Evolutionary conservation across 2,113 vertebrate genomes (phyloP), one percentile per base, ranked within the genome.

Genomic region (Andinoacara biseriatus): DNA sequence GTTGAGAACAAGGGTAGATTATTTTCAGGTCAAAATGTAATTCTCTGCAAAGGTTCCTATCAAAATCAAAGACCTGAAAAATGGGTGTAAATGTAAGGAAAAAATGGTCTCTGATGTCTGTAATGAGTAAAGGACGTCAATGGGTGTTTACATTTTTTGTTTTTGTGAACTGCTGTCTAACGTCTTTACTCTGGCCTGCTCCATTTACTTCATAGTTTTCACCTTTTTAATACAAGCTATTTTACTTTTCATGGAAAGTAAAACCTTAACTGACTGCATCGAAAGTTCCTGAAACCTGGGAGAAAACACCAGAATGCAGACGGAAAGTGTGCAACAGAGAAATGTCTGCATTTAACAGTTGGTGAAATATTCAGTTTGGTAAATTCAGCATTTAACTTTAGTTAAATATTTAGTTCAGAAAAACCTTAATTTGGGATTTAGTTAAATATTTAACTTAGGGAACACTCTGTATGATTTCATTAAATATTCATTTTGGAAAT

Each of bases 1-100:
- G 77, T 88, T 92, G 78, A 93, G 85, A 91, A 88, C 10, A 74
- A 52, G 88, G 90, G 86, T 93, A 80, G 92, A 82, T 87, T 90
- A 83, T 89, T 89, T 91, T 90, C 79, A 86, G 83, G 86, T 91
- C 84, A 75, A 87, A 93, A 94, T 89, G 59, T 72, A 87, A 92
- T 93, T 89, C 89, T 74, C 56, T 77, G 61, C 40, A 59, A 78
- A 86, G 57, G 83, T 80, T 86, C 40, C 65, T 67, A 74, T 80
- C 82, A 52, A 61, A 92, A 92, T 90, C 77, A 94, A 92, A 94
- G 75, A 80, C 40, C 26, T 24, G 43, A 40, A 81, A 88, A 72
- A 52, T 31, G 46, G 26, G 31, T 2, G 1, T 59, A 11, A 15
- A 80, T 78, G 72, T 54, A 7, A 78, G 26, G 33, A 2, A 33